Base-by-base conservation (phyloP, 2,888 invertebrate genomes). In the Tanytarsus gracilentus region DNA sequence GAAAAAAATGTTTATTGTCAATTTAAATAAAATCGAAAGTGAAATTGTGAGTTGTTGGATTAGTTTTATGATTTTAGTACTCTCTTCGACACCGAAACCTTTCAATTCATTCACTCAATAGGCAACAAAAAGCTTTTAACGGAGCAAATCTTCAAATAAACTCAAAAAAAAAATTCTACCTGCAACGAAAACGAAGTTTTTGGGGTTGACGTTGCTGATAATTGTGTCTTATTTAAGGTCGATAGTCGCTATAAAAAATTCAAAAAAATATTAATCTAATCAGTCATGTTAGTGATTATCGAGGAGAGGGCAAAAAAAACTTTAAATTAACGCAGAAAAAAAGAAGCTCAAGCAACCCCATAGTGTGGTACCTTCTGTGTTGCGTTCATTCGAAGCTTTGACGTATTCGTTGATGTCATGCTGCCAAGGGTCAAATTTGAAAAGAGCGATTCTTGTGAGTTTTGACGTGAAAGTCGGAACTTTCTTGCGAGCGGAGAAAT, bases 401-500 rank as follows among this genome's bases (percentile, higher is more conserved):
- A 74, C 52, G 73, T 73, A 61, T 77, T 72, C 56, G 76, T 75
- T 66, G 82, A 81, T 61, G 76, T 72, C 63, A 76, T 72, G 64
- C 77, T 74, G 62, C 75, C 74, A 66, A 85, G 82, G 64, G 84
- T 85, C 75, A 77, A 79, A 65, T 81, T 73, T 64, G 82, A 78
- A 49, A 84, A 80, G 68, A 94, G 78, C 44, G 94, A 94, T 71
- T 92, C 93, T 67, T 88, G 84, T 9, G 95, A 95, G 67, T 88
- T 86, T 61, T 82, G 77, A 65, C 84, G 79, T 66, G 85, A 86
- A 63, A 86, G 76, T 30, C 81, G 76, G 59, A 79, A 79, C 67
- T 80, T 81, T 65, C 79, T 79, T 55, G 83, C 81, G 56, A 86
- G 85, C 27, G 91, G 92, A 48, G 91, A 89, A 64, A 86, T 83